phyloP scores from a whole-genome alignment of 2,113 vertebrate species.

The Gadus macrocephalus region DNA sequence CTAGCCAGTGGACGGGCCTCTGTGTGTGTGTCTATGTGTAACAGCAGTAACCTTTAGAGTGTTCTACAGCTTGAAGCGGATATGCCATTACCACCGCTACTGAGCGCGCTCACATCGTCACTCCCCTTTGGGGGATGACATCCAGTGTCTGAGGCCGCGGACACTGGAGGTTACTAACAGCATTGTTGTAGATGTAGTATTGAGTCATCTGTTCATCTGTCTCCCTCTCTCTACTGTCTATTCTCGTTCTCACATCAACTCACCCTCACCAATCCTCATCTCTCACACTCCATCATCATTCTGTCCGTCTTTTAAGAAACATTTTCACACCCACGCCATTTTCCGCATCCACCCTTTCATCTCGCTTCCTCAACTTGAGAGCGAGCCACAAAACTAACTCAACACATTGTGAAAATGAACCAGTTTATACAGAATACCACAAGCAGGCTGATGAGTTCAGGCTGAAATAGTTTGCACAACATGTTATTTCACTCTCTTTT shows the following conservation, averaged over 20 bases:
- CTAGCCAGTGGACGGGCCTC: no score
- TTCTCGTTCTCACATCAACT: slow-evolving; percentile 19
- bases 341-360: background rate
- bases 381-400: background rate
- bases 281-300: background rate
- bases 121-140: slow-evolving; percentile 53
- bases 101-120: slow-evolving; percentile 33
- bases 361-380: slow-evolving; percentile 20
- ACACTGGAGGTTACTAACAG: slow-evolving; percentile 42
- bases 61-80: slow-evolving; percentile 32
- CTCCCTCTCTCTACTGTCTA: slow-evolving; percentile 29
- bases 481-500: slow-evolving; percentile 64
- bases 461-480: slow-evolving; percentile 30
- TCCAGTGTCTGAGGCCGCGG: slow-evolving; percentile 34
- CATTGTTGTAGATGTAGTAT: slow-evolving; percentile 1
- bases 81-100: slow-evolving; percentile 17
- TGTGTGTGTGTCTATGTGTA: slow-evolving; percentile 21
- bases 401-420: background rate
- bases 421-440: background rate
- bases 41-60: slow-evolving; percentile 20
- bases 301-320: no score
- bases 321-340: no score
- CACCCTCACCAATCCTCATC: slow-evolving; percentile 6
- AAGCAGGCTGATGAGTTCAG: background rate
- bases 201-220: slow-evolving; percentile 15